Conservation (phyloP, 2,888 invertebrate species). For the Hirtodrosophila trivittata region DNA sequence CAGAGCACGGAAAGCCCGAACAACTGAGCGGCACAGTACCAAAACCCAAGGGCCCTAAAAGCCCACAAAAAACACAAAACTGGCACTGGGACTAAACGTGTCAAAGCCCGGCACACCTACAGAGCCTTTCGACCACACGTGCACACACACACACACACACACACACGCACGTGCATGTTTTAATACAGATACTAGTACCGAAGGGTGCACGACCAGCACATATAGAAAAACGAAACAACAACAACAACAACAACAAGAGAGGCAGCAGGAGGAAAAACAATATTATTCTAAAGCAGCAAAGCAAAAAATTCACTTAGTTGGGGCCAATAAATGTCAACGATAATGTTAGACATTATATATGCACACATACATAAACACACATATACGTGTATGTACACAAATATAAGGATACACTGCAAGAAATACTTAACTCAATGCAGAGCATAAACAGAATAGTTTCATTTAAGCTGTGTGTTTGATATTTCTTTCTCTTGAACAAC, state of each 20-base stretch:
- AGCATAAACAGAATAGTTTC: too few relatives aligned
- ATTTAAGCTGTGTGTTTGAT: too few relatives aligned
- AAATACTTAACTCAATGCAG: too few relatives aligned
- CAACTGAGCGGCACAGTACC: constrained; percentile 18
- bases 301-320: constrained; percentile 66
- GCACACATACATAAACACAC: constrained; percentile 3
- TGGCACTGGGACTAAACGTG: constrained; percentile 37
- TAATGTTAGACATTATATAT: constrained; percentile 67
- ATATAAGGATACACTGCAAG: not conserved
- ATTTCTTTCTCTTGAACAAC: too few relatives aligned
- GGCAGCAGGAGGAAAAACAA: constrained; percentile 33
- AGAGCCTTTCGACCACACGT: constrained; percentile 19
- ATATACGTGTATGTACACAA: not conserved
- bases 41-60: constrained; percentile 19
- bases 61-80: constrained; percentile 34
- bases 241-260: constrained; percentile 18
- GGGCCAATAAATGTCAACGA: constrained; percentile 73
- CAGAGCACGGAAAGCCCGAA: constrained; percentile 53
- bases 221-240: constrained; percentile 7
- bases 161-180: constrained; percentile 26
- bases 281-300: constrained; percentile 44
- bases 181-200: constrained; percentile 30
- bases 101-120: constrained; percentile 47
- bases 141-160: constrained; percentile 10
- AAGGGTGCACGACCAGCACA: constrained; percentile 36